Evolutionary conservation across 1,140 invertebrate species (phyloP).

Genomic region (Drosophila grimshawi): DNA sequence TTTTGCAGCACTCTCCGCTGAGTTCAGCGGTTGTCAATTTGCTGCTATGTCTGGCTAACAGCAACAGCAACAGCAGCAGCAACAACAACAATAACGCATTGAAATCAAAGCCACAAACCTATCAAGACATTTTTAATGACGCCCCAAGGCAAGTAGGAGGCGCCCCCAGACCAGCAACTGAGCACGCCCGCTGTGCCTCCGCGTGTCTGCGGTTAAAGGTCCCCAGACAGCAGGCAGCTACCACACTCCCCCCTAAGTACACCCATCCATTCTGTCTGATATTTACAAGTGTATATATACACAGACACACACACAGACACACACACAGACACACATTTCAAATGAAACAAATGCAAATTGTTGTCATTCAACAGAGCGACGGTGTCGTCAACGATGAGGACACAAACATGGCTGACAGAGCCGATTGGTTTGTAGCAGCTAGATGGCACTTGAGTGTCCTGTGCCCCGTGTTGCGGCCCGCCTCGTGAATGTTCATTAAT

Average conservation of each 20-base stretch:
- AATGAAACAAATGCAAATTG: conserved; percentile 79
- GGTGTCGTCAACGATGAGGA: conserved; percentile 18
- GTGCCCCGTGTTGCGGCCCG: conserved; percentile 11
- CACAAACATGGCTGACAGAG: conserved; percentile 27
- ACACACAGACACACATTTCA: conserved; percentile 42
- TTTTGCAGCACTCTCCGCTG: neutral
- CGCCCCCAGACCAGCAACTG: neutral
- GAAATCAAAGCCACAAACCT: conserved; percentile 71
- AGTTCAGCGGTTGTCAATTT: conserved; percentile 24
- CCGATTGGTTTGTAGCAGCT: conserved; percentile 37
- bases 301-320: conserved; percentile 27
- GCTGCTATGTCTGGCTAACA: conserved; percentile 9
- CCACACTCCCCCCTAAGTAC: neutral
- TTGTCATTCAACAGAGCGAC: conserved; percentile 60
- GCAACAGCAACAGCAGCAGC: conserved; percentile 13
- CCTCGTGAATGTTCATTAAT: conserved; percentile 61
- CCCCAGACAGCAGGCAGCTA: conserved; percentile 12
- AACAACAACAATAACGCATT: conserved; percentile 33
- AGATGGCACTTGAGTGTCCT: conserved; percentile 6
- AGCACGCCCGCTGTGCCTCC: neutral
- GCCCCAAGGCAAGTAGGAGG: conserved; percentile 18
- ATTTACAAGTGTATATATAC: conserved; percentile 9
- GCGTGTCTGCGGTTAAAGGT: conserved; percentile 17
- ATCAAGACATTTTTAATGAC: conserved; percentile 80
- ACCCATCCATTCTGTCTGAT: neutral